These are phyloP conservation scores for Xestia ashworthii DNA, from an alignment of 2,888 invertebrate genomes.

Conservation along the genomic window DNA sequence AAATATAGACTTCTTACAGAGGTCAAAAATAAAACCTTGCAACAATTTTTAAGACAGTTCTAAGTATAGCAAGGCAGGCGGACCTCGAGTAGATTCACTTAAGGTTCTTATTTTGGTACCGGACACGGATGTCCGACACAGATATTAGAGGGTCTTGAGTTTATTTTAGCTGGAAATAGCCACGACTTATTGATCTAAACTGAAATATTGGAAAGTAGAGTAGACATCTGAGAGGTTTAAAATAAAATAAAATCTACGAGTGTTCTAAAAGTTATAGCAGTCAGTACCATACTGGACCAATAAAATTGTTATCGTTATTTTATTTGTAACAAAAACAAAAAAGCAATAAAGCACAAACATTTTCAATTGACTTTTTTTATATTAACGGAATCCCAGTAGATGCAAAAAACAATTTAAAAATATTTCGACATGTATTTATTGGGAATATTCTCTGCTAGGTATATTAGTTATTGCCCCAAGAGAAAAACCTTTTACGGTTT, in stretches of 20 bases:
- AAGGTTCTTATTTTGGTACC: slow-evolving; percentile 26
- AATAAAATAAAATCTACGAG: not conserved
- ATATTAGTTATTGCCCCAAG: slow-evolving; percentile 42
- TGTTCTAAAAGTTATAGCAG: not conserved
- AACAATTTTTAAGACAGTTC: slow-evolving; percentile 4
- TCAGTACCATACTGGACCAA: not conserved
- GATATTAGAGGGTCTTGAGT: slow-evolving; percentile 14
- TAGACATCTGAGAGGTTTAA: not conserved
- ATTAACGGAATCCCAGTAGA: slow-evolving; percentile 6
- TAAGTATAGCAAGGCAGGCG: not conserved
- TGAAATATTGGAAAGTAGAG: not conserved
- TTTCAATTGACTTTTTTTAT: not conserved
- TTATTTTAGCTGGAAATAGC: slow-evolving; percentile 23
- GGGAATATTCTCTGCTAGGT: slow-evolving; percentile 7
- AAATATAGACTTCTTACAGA: not conserved
- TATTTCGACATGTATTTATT: slow-evolving; percentile 5
- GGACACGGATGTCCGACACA: slow-evolving; percentile 12
- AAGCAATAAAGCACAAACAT: not conserved
- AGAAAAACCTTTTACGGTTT: slow-evolving; percentile 33
- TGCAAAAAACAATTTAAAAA: slow-evolving; percentile 37
- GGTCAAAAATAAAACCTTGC: slow-evolving; percentile 10
- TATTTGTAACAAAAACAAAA: not conserved
- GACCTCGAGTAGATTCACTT: slow-evolving; percentile 4
- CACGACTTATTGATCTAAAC: slow-evolving; percentile 2
- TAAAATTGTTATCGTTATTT: not conserved